phyloP scores from a whole-genome alignment of 2,113 vertebrate genomes.

The Chitala chitala region DNA sequence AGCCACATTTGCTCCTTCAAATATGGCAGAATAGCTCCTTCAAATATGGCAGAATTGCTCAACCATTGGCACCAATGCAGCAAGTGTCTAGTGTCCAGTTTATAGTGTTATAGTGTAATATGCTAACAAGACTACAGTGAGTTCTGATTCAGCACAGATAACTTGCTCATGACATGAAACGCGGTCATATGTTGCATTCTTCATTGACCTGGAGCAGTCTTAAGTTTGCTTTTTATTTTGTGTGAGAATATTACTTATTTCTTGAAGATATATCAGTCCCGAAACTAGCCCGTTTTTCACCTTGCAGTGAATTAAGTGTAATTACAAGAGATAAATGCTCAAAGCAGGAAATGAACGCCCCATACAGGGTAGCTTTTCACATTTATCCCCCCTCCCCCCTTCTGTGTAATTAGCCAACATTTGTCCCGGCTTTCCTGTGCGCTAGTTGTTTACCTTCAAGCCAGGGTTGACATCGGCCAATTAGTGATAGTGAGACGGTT shows the following conservation, averaged over 20 bases:
- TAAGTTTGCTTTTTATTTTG: not conserved
- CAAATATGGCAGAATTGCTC: too few relatives aligned
- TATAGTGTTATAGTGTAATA: too few relatives aligned
- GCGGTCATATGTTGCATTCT: too few relatives aligned
- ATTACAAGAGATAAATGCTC: conserved; percentile 16
- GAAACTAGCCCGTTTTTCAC: not conserved
- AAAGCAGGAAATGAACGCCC: conserved; percentile 28
- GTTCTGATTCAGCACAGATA: too few relatives aligned
- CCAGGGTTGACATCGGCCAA: conserved; percentile 82
- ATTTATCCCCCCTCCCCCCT: conserved; percentile 44
- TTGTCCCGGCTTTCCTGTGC: conserved; percentile 77
- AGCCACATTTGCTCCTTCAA: too few relatives aligned
- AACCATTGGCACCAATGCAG: too few relatives aligned
- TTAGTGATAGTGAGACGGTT: conserved; percentile 84
- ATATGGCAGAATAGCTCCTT: too few relatives aligned
- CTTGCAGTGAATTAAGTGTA: not conserved
- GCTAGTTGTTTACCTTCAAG: conserved; percentile 84
- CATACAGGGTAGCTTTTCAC: conserved; percentile 25
- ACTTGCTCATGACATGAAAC: too few relatives aligned
- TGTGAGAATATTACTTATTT: not conserved
- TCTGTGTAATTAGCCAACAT: conserved; percentile 85
- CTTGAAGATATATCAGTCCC: not conserved
- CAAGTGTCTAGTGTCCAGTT: too few relatives aligned
- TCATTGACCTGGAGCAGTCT: too few relatives aligned
- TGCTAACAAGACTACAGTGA: too few relatives aligned